Percentiles rank a stretch among this genome's conserved stretches.
These are phyloP conservation scores for Mayetiola destructor DNA, from an alignment of 2,888 invertebrate species.

Conservation along the genomic window DNA sequence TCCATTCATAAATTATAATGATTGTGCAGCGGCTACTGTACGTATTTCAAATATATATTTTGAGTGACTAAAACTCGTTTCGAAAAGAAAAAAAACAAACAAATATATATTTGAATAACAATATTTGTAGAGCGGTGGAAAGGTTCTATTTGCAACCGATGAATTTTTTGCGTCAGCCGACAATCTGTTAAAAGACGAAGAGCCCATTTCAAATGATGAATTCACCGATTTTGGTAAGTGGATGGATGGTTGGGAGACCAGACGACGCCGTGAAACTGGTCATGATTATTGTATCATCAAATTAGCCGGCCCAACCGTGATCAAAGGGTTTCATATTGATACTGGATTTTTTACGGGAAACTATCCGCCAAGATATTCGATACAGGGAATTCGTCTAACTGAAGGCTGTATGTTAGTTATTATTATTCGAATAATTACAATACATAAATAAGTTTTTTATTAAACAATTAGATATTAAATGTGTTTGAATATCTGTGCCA, in stretches of 20 bases:
- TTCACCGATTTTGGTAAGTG: constrained; percentile 49
- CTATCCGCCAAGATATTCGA: constrained; percentile 45
- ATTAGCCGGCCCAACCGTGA: constrained; percentile 40
- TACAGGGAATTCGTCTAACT: constrained; percentile 42
- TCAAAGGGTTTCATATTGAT: constrained; percentile 42
- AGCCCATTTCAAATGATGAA: constrained; percentile 42
- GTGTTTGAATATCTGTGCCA: no score
- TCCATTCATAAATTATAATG: background rate
- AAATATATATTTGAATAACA: background rate
- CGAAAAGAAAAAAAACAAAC: background rate
- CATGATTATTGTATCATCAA: constrained; percentile 50
- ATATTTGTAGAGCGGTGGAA: constrained; percentile 39
- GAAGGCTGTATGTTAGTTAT: constrained; percentile 34
- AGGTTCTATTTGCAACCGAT: constrained; percentile 45
- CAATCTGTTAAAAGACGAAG: constrained; percentile 40
- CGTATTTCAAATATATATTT: background rate
- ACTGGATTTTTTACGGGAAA: constrained; percentile 51
- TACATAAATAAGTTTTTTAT: constrained; percentile 14
- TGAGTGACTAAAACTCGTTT: no score
- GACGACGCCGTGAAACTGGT: constrained; percentile 43
- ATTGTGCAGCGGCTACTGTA: background rate
- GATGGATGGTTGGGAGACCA: constrained; percentile 57
- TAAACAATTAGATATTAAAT: background rate
- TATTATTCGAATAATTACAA: no score
- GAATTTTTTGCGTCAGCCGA: constrained; percentile 50